Percentiles rank a stretch among this genome's conserved stretches.
Conservation (phyloP, 2,113 vertebrate genomes). For the Leucopsar rothschildi region DNA sequence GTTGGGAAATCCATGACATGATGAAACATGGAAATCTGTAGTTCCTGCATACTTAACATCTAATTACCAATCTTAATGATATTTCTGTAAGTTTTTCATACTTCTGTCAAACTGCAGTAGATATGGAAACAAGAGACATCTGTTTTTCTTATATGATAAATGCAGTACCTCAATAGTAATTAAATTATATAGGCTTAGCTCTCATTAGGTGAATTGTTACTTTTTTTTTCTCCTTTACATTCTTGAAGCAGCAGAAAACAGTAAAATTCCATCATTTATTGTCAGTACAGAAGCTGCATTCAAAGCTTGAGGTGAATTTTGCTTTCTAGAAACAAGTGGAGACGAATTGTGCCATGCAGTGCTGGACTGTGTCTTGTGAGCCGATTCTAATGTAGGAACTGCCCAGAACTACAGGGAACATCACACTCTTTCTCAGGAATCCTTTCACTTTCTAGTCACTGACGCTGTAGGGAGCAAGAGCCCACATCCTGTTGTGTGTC, state of each 20-base stretch:
- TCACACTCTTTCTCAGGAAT: rapidly evolving
- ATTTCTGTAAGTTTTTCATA: background rate
- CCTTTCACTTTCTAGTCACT: background rate
- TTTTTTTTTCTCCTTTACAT: constrained; percentile 51
- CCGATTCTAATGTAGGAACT: background rate
- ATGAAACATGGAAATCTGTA: background rate
- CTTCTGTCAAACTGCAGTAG: constrained; percentile 44
- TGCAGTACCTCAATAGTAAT: constrained; percentile 62
- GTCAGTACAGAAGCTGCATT: constrained; percentile 53
- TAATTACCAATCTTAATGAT: too few relatives aligned
- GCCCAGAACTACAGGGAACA: background rate
- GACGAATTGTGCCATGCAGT: background rate
- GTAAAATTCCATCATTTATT: constrained; percentile 47
- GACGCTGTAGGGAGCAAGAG: background rate
- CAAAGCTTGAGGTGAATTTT: background rate
- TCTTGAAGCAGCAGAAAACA: constrained; percentile 42
- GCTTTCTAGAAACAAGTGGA: background rate
- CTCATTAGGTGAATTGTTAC: constrained; percentile 57
- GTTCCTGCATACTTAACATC: background rate
- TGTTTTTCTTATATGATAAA: constrained; percentile 15
- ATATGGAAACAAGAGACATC: background rate
- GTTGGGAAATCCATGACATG: background rate
- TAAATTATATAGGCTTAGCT: constrained; percentile 61
- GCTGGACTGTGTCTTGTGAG: background rate
- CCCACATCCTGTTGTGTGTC: background rate